Base-by-base conservation (phyloP, 1,140 invertebrate genomes). In the Pectinophora gossypiella region DNA sequence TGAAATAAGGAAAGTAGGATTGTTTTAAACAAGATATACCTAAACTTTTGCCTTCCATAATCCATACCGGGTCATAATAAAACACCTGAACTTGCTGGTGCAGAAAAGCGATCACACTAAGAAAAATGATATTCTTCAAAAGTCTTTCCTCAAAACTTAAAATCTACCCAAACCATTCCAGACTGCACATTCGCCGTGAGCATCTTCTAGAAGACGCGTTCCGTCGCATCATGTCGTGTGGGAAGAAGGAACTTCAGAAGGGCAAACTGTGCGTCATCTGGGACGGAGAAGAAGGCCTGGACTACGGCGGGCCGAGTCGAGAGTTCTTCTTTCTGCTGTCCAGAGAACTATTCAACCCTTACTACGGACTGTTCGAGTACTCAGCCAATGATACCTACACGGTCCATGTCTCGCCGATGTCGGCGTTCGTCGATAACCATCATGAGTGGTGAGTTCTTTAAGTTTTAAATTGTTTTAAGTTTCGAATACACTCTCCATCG, bases 291-390 rank as follows among this genome's bases (percentile, higher is more conserved):
- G 97, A 99, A 88, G 98, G 97, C 35, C 88, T 99, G 16, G 98
- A 99, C 89, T 99, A 99, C 81, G 98, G 98, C 35, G 98, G 98
- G 0, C 97, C 97, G 1, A 98, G 80, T 95, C 6, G 97, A 35
- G 98, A 99, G 88, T 98, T 99, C 87, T 99, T 99, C 90, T 99
- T 99, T 81, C 92, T 99, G 18, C 88, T 99, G 6, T 99, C 97
- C 0, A 90, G 97, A 38, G 97, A 99, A 85, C 90, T 99, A 0
- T 99, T 99, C 88, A 99, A 99, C 89, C 98, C 98, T 0, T 99
- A 99, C 82, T 99, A 99, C 73, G 98, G 97, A 2, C 90, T 99
- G 13, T 99, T 99, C 87, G 98, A 99, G 89, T 99, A 99, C 84
- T 98, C 97, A 0, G 97, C 97, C 15, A 98, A 98, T 83, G 97